Conservation (phyloP, 92 coral and sea anemone species). For the Anthopleura xanthogrammica region DNA sequence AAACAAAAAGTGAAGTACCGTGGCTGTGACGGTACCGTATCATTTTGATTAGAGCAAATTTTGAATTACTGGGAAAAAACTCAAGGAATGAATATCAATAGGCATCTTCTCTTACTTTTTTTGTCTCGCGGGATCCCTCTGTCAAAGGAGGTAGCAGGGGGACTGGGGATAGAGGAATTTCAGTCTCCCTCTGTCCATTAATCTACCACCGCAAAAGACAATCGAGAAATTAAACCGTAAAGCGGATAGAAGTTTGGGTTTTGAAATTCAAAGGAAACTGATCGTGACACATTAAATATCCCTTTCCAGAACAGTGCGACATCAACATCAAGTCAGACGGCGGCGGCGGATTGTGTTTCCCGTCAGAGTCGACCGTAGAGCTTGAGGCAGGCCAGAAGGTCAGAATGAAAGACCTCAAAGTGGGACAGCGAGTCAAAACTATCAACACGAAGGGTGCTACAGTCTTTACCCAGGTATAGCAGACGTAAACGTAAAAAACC, state of each 20-base stretch:
- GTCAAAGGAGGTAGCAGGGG: too few species aligned
- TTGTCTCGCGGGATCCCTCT: too few species aligned
- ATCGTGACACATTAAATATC: neutral
- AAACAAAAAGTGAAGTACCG: too few species aligned
- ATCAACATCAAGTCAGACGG: slow-evolving; percentile 43
- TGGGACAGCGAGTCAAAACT: slow-evolving; percentile 69
- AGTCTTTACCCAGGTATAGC: slow-evolving; percentile 28
- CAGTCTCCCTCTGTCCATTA: too few species aligned
- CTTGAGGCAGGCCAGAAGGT: slow-evolving; percentile 61
- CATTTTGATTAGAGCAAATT: too few species aligned
- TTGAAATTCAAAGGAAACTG: too few species aligned
- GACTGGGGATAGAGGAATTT: too few species aligned
- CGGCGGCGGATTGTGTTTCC: slow-evolving; percentile 59
- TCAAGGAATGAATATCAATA: too few species aligned
- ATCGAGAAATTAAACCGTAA: too few species aligned
- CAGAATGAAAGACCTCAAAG: slow-evolving; percentile 55
- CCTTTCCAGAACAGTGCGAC: slow-evolving; percentile 52
- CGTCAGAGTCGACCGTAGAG: slow-evolving; percentile 68
- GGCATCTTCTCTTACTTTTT: too few species aligned
- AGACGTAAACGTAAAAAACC: neutral
- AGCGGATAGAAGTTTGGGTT: neutral
- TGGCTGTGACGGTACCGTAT: neutral
- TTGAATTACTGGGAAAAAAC: too few species aligned
- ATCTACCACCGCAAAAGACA: neutral
- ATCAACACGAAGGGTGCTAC: slow-evolving; percentile 31